A percentile compares a stretch with the other conserved stretches of the same genome.
These are phyloP conservation scores for Tribolium castaneum DNA, from an alignment of 1,140 invertebrate species.

Conservation along the genomic window DNA sequence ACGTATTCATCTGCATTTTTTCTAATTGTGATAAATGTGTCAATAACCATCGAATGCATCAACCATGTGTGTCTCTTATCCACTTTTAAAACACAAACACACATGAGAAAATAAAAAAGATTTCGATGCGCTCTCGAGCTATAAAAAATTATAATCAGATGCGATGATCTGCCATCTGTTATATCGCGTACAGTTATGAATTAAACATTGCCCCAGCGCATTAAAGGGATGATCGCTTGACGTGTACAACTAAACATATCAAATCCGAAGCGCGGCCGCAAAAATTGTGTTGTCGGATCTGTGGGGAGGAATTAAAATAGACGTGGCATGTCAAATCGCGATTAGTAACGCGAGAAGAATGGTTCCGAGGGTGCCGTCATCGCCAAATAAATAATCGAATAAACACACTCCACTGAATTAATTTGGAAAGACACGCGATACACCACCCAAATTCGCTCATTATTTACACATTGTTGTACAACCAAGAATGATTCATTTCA, in stretches of 20 bases:
- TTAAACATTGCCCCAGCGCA: slow-evolving; percentile 4
- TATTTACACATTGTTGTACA: slow-evolving; percentile 26
- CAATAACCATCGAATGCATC: neutral
- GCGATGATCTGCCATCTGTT: neutral
- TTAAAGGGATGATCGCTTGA: slow-evolving; percentile 20
- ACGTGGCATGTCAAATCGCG: slow-evolving; percentile 62
- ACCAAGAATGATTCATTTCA: neutral
- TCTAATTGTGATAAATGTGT: neutral
- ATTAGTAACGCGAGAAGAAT: slow-evolving; percentile 62
- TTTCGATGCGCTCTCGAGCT: neutral
- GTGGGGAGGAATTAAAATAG: slow-evolving; percentile 56
- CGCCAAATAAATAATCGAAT: slow-evolving; percentile 63
- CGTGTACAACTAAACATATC: slow-evolving; percentile 19
- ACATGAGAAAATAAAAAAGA: neutral
- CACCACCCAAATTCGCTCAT: slow-evolving; percentile 38
- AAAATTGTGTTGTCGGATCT: slow-evolving; percentile 37
- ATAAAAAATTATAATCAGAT: neutral
- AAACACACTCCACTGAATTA: slow-evolving; percentile 62
- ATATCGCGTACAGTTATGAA: slow-evolving; percentile 1
- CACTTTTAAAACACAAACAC: neutral
- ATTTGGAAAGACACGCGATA: slow-evolving; percentile 59
- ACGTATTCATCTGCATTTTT: neutral
- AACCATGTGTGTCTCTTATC: neutral
- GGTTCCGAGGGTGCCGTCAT: slow-evolving; percentile 57
- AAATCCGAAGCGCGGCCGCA: slow-evolving; percentile 19